Base-by-base conservation (phyloP, 2,113 vertebrate species). In the Barbus barbus region DNA sequence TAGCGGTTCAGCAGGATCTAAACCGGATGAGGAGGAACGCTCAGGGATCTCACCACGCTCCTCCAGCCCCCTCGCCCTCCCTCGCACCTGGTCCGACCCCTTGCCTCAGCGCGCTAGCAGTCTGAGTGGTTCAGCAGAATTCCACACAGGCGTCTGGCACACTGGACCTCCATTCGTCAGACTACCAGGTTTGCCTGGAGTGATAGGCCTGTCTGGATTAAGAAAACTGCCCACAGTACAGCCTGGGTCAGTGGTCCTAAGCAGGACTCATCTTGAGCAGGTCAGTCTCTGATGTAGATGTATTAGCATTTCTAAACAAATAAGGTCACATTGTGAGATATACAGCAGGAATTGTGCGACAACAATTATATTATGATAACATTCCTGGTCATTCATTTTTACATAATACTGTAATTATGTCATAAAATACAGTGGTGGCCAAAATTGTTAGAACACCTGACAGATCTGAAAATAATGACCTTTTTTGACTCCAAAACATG, bases 211-310 rank as follows among this genome's bases (percentile, higher is more conserved):
- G 24, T 81, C 83, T 38, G 94, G 94, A 67, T 94, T 95, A 87
- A 94, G 95, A 90, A 95, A 96, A 88, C 94, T 97, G 90, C 96
- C 96, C 31, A 93, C 94, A 85, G 94, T 95, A 90, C 93, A 94
- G 90, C 87, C 95, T 83, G 95, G 95, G 81, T 92, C 96, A 81
- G 92, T 96, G 92, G 94, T 95, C 83, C 94, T 96, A 92, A 95
- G 94, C 91, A 94, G 96, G 91, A 85, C 94, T 86, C 95, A 95
- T 86, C 92, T 92, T 60, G 94, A 96, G 86, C 96, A 97, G 96
- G 97, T 97, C 91, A 93, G 94, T 90, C 11, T 44, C 11, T 44
- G 9, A 44, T 44, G 11, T 38, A 26, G 26, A 46, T 48, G 13
- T 28, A 20, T 73, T 73, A 11, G 12, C 11, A 44, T 44, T 72